Percentiles rank a stretch among this genome's conserved stretches.
These are phyloP conservation scores for Brachionus asplanchnoidis DNA, from an alignment of 1,140 invertebrate genomes.

Conservation along the genomic window DNA sequence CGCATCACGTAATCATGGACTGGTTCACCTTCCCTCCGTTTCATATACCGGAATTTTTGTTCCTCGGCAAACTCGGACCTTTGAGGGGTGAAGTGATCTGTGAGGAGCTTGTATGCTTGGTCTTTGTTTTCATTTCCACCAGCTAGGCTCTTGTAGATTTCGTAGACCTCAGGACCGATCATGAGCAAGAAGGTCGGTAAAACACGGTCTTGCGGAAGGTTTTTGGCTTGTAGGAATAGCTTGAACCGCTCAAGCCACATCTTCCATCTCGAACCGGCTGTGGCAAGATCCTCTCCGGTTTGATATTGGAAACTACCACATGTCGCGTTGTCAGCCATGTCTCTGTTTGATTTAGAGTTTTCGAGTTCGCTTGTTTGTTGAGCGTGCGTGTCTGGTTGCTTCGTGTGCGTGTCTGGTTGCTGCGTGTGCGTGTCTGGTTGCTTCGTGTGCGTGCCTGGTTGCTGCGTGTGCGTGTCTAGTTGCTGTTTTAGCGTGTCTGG, in stretches of 20 bases:
- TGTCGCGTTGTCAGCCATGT: neutral
- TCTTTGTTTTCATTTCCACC: neutral
- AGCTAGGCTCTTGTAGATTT: neutral
- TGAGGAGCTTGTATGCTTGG: neutral
- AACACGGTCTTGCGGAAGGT: neutral
- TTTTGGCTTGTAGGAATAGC: neutral
- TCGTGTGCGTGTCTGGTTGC: no score
- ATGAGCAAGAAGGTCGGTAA: neutral
- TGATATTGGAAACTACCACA: neutral
- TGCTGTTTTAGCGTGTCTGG: no score
- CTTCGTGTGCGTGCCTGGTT: no score
- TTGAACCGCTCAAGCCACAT: neutral
- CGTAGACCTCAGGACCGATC: neutral
- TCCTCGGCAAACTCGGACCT: neutral
- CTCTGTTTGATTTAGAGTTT: neutral
- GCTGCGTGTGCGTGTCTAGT: no score
- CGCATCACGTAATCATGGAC: neutral
- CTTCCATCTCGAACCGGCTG: neutral
- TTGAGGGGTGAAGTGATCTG: neutral
- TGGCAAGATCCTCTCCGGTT: no score
- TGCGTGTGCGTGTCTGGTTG: no score
- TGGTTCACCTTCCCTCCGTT: neutral
- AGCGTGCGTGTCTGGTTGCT: no score
- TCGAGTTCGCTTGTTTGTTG: no score
- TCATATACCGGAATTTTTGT: neutral